Evolutionary conservation across 2,888 invertebrate species (phyloP), one percentile per base, ranked within the genome.

Genomic region (Proisotoma minuta): DNA sequence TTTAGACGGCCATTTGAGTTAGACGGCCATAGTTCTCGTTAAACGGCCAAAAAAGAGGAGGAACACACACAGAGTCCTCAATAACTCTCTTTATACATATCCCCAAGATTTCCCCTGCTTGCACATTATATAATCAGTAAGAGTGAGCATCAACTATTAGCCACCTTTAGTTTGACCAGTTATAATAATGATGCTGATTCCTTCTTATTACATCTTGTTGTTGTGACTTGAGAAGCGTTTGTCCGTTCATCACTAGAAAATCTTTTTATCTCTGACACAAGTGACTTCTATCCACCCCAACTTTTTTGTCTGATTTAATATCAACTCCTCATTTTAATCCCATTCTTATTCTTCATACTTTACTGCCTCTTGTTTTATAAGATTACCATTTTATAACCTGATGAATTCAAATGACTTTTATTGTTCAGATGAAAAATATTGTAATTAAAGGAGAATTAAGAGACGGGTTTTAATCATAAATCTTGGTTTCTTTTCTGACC

Each of bases 41-140:
- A 52, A 52, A 52, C 27, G 52, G 52, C 52, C 28, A 34, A 23
- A 34, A 26, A 23, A 28, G 22, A 39, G 22, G 49, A 50, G 39
- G 58, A 57, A 60, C 62, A 66, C 62, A 60, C 62, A 66, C 47
- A 51, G 48, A 57, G 62, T 57, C 53, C 43, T 57, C 60, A 49
- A 49, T 49, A 57, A 57, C 48, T 43, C 48, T 57, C 57, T 48
- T 27, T 57, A 5, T 4, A 15, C 23, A 47, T 47, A 47, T 18
- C n/a, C 34, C 54, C 22, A 15, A 15, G 43, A 47, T 47, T 57
- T 18, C n/a, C 34, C 54, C 39, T 64, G 59, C 65, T 65, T 65
- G 65, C 65, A 68, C 68, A 68, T 68, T 68, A 68, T 68, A 67
- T 62, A 64, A 57, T 64, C 61, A 52, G 51, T 34, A 56, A 47